Conservation (phyloP, 1,140 invertebrate genomes). For the Musca vetustissima region DNA sequence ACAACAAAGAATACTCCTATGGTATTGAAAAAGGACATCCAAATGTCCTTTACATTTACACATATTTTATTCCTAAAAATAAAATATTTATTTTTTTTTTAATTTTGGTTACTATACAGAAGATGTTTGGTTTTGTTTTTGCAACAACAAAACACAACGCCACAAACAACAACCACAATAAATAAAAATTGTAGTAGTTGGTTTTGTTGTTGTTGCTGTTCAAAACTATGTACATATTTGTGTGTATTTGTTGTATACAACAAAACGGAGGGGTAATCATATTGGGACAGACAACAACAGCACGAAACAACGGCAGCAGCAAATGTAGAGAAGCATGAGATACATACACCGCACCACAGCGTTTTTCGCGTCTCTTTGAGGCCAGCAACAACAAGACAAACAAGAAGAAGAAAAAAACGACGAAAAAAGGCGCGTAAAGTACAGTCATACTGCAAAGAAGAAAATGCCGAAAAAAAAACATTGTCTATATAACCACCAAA, state of each 20-base stretch:
- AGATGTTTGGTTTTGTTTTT: no score
- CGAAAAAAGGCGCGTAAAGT: conserved; percentile 20
- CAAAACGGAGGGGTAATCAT: neutral
- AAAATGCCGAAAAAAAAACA: conserved; percentile 1
- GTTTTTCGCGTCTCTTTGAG: conserved; percentile 13
- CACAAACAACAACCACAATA: neutral
- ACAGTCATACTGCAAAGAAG: conserved; percentile 14
- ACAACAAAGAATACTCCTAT: no score
- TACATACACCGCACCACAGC: conserved; percentile 9
- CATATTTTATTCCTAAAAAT: no score
- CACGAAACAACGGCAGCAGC: neutral
- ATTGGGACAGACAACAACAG: conserved; percentile 4
- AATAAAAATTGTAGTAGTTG: neutral
- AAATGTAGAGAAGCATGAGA: conserved; percentile 11
- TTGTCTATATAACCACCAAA: neutral
- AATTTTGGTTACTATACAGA: no score
- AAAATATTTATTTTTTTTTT: no score
- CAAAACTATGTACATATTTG: no score
- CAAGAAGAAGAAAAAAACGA: neutral
- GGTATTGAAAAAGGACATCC: no score
- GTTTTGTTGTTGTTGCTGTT: no score
- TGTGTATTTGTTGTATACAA: conserved; percentile 1
- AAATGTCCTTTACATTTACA: no score
- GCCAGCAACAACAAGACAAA: conserved; percentile 8
- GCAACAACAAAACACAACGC: neutral